Base-by-base conservation (phyloP, 2,888 invertebrate species). In the Eledone cirrhosa region DNA sequence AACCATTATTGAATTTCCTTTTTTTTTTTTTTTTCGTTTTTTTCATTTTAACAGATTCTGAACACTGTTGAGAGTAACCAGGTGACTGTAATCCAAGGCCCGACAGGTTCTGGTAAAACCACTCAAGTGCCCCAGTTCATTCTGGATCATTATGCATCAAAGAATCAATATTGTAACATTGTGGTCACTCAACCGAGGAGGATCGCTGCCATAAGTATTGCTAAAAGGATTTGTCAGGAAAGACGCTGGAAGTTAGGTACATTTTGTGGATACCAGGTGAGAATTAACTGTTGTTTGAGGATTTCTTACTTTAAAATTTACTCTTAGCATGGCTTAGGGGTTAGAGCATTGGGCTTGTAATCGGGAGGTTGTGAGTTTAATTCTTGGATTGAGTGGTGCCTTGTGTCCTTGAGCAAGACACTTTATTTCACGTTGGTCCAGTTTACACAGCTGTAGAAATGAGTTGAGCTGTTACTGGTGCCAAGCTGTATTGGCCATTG, bases 21-120 rank as follows among this genome's bases (percentile, higher is more conserved):
- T 41, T 41, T 8, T 41, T 41, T 41, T 14, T 24, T 14, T 11
- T 69, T 19, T 33, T 11, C 31, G 27, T 33, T 14, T 22, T n/a
- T 22, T 33, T 29, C 8, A 3, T 2, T 92, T 33, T 81, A 81
- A 13, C 87, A 95, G 93, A 95, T 98, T 78, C 83, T 97, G 3
- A 90, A 93, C 4, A 92, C 93, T 77, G 93, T 98, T 80, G 95
- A 96, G 85, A 95, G 96, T 1, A 94, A 94, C 88, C 93, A 94
- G 78, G 95, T 97, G 0, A 93, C 95, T 0, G 93, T 99, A 19
- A 94, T 99, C 72, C 94, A 97, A 91, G 98, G 98, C 0, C 94
- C 95, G 0, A 98, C 99, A 0, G 99, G 99, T 0, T 97, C 97
- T 90, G 99, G 99, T 80, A 94, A 94, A 92, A 97, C 97, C 22